Conservation (phyloP, 2,113 vertebrate species). For the Hystrix brachyura region DNA sequence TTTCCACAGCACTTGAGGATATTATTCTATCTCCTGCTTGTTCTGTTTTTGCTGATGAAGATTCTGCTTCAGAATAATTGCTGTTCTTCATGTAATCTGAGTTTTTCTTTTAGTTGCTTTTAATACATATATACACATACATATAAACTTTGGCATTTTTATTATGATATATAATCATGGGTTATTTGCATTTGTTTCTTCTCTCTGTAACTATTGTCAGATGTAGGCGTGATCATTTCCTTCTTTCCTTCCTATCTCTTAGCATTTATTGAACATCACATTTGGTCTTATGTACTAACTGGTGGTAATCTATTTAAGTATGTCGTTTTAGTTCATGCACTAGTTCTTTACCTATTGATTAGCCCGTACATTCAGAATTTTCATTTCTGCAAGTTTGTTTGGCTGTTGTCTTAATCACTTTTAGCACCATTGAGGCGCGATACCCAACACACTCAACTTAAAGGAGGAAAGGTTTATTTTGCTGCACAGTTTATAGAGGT, state of each 20-base stretch:
- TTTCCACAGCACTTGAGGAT: not conserved
- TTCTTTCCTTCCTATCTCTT: slow-evolving; percentile 12
- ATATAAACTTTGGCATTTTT: slow-evolving; percentile 1
- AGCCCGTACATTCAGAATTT: not conserved
- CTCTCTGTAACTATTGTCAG: not conserved
- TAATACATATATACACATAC: not conserved
- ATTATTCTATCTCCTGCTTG: not conserved
- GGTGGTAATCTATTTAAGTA: not conserved
- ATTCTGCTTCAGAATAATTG: not conserved
- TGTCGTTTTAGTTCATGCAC: not conserved
- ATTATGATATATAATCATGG: not conserved
- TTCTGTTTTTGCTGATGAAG: slow-evolving; percentile 51
- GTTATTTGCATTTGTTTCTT: slow-evolving; percentile 44
- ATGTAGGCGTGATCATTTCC: not conserved
- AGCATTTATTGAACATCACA: not conserved
- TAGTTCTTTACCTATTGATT: not conserved
- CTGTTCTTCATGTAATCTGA: not conserved
- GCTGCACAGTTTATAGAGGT: not conserved
- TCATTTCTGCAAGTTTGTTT: not conserved
- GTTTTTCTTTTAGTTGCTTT: slow-evolving; percentile 21
- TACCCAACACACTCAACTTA: not conserved
- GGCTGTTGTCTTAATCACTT: not conserved
- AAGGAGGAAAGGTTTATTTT: not conserved
- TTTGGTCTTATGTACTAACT: not conserved
- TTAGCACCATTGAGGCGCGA: not conserved